Percentiles rank a stretch among this genome's conserved stretches.
Conservation (phyloP, 2,797 vertebrate species). For the Monodelphis domestica region DNA sequence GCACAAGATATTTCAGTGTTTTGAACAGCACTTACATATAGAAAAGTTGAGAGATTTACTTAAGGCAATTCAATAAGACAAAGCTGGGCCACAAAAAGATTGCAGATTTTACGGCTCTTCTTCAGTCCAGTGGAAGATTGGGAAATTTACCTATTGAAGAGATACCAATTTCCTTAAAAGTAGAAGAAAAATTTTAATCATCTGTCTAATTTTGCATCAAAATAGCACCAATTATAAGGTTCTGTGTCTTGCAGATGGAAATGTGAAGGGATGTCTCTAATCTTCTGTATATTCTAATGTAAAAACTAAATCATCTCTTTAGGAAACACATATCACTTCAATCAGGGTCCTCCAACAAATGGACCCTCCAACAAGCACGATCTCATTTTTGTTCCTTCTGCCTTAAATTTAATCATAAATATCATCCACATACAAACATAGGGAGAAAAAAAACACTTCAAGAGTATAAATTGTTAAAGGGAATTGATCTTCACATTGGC, state of each 20-base stretch:
- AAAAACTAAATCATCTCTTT: background rate
- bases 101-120: too few relatives aligned
- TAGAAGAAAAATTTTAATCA: background rate
- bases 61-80: too few relatives aligned
- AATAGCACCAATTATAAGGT: background rate
- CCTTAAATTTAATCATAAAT: background rate
- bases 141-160: background rate
- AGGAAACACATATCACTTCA: background rate
- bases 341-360: background rate
- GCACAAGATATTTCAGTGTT: background rate
- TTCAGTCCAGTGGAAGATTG: background rate
- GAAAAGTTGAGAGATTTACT: too few relatives aligned
- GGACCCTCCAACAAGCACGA: background rate
- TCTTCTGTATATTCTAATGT: background rate
- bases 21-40: background rate
- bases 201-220: background rate
- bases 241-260: background rate
- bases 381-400: background rate
- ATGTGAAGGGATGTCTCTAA: background rate
- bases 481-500: background rate
- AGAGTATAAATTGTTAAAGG: background rate
- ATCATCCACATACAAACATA: background rate
- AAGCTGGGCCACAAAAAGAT: too few relatives aligned
- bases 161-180: background rate
- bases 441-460: background rate